phyloP scores from a whole-genome alignment of 2,113 vertebrate species.

The Amia ocellicauda region DNA sequence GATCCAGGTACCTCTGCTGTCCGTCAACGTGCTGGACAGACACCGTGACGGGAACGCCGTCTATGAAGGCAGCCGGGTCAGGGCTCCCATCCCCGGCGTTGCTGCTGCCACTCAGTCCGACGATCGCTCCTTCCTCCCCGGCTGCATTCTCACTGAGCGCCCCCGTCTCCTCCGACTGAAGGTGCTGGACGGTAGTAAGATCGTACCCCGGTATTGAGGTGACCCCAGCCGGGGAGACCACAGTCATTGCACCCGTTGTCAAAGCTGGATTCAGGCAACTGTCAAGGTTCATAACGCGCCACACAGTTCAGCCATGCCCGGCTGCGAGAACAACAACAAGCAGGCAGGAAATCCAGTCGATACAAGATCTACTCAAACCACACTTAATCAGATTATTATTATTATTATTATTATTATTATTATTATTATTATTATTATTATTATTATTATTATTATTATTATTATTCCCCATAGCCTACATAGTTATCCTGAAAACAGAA shows the following conservation, averaged over 20 bases:
- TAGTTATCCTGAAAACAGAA: too few relatives aligned
- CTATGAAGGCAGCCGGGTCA: slow-evolving; percentile 18
- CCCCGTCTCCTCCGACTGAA: background rate
- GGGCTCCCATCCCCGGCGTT: slow-evolving; percentile 5
- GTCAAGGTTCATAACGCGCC: slow-evolving; percentile 12
- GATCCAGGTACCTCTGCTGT: slow-evolving; percentile 26
- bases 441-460: too few relatives aligned
- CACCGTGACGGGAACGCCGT: slow-evolving; percentile 28
- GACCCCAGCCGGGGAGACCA: background rate
- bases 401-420: too few relatives aligned
- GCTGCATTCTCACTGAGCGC: slow-evolving; percentile 3
- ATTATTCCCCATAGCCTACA: too few relatives aligned
- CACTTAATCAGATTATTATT: too few relatives aligned
- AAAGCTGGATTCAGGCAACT: background rate
- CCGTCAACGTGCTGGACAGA: slow-evolving; percentile 30
- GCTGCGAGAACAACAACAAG: slow-evolving; percentile 3
- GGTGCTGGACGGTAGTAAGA: background rate
- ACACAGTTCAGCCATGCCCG: background rate
- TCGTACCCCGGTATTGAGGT: slow-evolving; percentile 8
- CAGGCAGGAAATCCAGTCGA: slow-evolving; percentile 10
- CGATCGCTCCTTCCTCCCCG: background rate
- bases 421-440: too few relatives aligned
- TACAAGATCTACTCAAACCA: background rate
- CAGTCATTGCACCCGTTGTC: slow-evolving; percentile 1
- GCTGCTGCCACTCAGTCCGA: background rate